Percentiles rank a stretch among this genome's conserved stretches.
These are phyloP conservation scores for Herminia tarsipennalis DNA, from an alignment of 2,888 invertebrate species.

Conservation along the genomic window DNA sequence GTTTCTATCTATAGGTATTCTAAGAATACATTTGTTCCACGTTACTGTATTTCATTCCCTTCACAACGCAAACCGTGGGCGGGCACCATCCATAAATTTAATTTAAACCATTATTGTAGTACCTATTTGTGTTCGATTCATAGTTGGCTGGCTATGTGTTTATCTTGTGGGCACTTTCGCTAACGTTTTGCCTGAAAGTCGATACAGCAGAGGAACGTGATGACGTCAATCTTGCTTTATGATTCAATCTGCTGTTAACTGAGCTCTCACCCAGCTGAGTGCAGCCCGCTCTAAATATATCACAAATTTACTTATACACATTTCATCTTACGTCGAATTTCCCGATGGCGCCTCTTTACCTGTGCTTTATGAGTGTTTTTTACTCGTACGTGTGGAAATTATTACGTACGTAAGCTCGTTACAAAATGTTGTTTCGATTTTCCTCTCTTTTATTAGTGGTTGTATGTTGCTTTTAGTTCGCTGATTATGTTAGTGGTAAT, in stretches of 20 bases:
- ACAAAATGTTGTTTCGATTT: slow-evolving; percentile 2
- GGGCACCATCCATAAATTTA: slow-evolving; percentile 27
- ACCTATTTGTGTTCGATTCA: slow-evolving; percentile 40
- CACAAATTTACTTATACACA: slow-evolving; percentile 68
- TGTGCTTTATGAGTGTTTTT: slow-evolving; percentile 5
- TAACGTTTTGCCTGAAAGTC: slow-evolving; percentile 57
- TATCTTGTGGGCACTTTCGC: slow-evolving; percentile 56
- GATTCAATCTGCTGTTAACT: slow-evolving; percentile 77
- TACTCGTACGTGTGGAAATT: background rate
- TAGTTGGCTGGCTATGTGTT: slow-evolving; percentile 45
- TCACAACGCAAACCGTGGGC: slow-evolving; percentile 24
- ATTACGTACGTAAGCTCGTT: background rate
- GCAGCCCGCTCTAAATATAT: slow-evolving; percentile 79
- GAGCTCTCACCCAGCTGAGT: slow-evolving; percentile 76
- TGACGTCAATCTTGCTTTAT: slow-evolving; percentile 82
- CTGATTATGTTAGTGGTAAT: slow-evolving; percentile 1
- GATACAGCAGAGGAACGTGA: slow-evolving; percentile 59
- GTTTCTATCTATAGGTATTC: slow-evolving; percentile 10
- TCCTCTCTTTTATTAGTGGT: slow-evolving; percentile 1
- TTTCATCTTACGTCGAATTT: slow-evolving; percentile 44
- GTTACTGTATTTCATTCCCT: slow-evolving; percentile 32
- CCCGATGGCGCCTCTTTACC: slow-evolving; percentile 18
- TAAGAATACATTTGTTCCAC: slow-evolving; percentile 9
- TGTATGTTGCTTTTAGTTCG: background rate
- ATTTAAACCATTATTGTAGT: slow-evolving; percentile 38